Base-by-base conservation (phyloP, 1,140 invertebrate genomes). In the Drosophila lacteicornis region DNA sequence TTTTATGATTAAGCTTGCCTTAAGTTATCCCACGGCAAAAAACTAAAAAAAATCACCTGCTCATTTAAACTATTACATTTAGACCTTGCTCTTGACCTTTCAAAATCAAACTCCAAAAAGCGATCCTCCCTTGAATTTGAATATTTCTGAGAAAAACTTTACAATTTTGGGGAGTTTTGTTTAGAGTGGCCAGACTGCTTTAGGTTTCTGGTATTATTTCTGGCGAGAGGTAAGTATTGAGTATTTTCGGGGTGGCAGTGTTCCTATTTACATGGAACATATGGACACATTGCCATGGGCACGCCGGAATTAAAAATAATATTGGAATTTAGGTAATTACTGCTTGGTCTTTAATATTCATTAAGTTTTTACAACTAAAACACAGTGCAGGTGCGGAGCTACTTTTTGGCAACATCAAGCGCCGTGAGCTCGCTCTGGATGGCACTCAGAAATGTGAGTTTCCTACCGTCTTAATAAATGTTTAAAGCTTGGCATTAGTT, bases 381-480 rank as follows among this genome's bases (percentile, higher is more conserved):
- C 4, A 13, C 80, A 97, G 96, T 65, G 98, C 98, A 50, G 98
- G 98, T 9, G 97, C 97, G 5, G 97, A 99, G 91, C 92, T 98
- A 1, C 92, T 98, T 2, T 97, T 98, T 92, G 95, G 96, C 68
- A 98, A 97, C 85, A 94, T 96, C 27, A 98, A 97, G 86, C 95
- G 95, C 38, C 95, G 96, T 55, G 87, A 95, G 51, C 92, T 98
- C 0, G 92, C 93, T 43, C 94, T 98, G 85, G 65, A 79, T 57
- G 92, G 87, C 27, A 70, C 75, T 11, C 80, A 93, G 82, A 92
- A 93, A 80, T 95, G 94, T 95, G 83, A 93, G 94, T 22, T 30
- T 75, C 15, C 13, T 36, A 40, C 12, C 1, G 27, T 58, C 66
- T 70, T 60, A 43, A 25, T 9, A n/a, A 56, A 4, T n/a, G 2